Evolutionary conservation across 2,888 invertebrate species (phyloP).

Genomic region (Caenorhabditis sinica): DNA sequence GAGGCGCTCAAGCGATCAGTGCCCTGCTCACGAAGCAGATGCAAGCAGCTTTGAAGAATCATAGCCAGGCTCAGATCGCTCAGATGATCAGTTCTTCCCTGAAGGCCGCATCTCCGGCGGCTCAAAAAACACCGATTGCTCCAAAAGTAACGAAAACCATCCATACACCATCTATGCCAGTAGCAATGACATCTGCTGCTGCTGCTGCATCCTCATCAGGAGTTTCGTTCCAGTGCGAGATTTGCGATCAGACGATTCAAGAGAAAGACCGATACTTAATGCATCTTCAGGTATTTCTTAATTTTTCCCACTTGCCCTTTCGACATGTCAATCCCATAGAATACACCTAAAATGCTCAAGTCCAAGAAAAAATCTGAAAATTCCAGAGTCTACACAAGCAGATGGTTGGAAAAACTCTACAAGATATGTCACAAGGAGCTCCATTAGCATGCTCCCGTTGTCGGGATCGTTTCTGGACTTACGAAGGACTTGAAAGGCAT

Average conservation of each 20-base stretch:
- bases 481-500: constrained; percentile 96
- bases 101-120: not conserved
- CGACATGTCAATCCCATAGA: too few species aligned
- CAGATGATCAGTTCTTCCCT: constrained; percentile 13
- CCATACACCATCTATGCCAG: not conserved
- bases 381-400: constrained; percentile 77
- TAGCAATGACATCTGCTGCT: not conserved
- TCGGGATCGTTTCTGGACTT: constrained; percentile 90
- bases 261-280: constrained; percentile 75
- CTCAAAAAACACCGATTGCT: constrained; percentile 7
- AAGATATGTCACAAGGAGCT: constrained; percentile 81
- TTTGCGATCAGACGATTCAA: constrained; percentile 76
- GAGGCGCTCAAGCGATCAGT: constrained; percentile 5
- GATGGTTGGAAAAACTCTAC: constrained; percentile 72
- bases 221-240: constrained; percentile 74
- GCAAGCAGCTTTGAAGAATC: constrained; percentile 7
- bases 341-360: too few species aligned
- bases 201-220: not conserved
- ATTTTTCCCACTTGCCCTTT: too few species aligned
- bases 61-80: constrained; percentile 28
- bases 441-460: constrained; percentile 82
- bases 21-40: constrained; percentile 40
- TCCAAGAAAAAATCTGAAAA: too few species aligned
- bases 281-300: constrained; percentile 79
- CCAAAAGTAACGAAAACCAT: constrained; percentile 11